Base-by-base conservation (phyloP, 2,888 invertebrate genomes). In the Morpho achilles region DNA sequence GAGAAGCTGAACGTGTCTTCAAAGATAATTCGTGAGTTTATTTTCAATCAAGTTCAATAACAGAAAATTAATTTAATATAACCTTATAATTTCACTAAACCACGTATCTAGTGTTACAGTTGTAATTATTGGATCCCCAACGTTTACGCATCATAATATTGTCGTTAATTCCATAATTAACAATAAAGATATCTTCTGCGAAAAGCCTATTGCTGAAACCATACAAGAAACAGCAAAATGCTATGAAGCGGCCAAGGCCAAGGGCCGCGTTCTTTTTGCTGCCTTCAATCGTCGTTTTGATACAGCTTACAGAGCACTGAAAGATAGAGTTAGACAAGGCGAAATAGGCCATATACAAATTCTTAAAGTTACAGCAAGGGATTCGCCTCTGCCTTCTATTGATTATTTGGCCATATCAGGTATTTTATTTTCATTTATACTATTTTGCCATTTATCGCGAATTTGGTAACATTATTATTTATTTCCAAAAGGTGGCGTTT, bases 221-320 rank as follows among this genome's bases (percentile, higher is more conserved):
- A 80, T 87, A 3, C 80, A 86, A 39, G 87, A 91, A 7, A 92
- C 92, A 0, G 82, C 80, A 62, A 89, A 83, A 58, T 93, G 94
- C 67, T 94, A 93, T 71, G 90, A 92, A 48, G 79, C 87, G 0
- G 94, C 94, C 0, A 85, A 87, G 57, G 80, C 89, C 51, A 84
- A 86, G 40, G 91, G 92, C 2, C 88, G 86, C 41, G 88, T 92
- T 0, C 78, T 95, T 5, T 91, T 93, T 58, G 92, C 93, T 39
- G 94, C 94, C 5, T 95, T 94, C 77, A 94, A 94, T 75, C 91
- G 94, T 61, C 92, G 94, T 22, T 94, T 94, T 71, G 94, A 95
- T 73, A 93, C 93, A 0, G 87, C 92, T 32, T 93, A 93, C 69
- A 75, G 76, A 42, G 74, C 82, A 2, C 74, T 94, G 0, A 86